Percentiles rank a stretch among this genome's conserved stretches.
Evolutionary conservation across 2,797 vertebrate genomes (phyloP).

Genomic region (Microctenopoma lineatum): DNA sequence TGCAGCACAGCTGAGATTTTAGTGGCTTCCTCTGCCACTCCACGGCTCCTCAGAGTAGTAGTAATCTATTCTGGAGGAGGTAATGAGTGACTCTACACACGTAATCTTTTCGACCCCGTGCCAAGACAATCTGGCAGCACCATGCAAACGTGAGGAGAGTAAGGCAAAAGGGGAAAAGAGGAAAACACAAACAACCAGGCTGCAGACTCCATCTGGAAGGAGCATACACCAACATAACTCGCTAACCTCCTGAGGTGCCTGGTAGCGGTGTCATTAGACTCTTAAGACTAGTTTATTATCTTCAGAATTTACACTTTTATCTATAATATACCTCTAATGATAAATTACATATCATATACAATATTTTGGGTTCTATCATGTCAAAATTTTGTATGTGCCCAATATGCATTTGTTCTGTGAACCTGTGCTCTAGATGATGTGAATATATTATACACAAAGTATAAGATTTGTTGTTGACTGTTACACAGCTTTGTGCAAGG

Average conservation of each 20-base stretch:
- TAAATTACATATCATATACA: no score
- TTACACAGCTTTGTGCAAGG: not conserved
- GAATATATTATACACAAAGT: not conserved
- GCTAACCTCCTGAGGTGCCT: not conserved
- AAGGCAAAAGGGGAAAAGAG: constrained; percentile 7
- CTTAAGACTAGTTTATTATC: no score
- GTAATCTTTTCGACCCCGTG: constrained; percentile 55
- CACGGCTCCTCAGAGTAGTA: constrained; percentile 21
- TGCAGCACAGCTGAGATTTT: constrained; percentile 26
- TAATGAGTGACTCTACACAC: constrained; percentile 54
- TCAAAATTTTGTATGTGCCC: no score
- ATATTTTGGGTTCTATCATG: no score
- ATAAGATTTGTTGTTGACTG: not conserved
- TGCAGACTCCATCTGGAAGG: constrained; percentile 42
- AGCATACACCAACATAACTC: not conserved
- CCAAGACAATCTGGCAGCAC: constrained; percentile 71
- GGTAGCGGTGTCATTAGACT: not conserved
- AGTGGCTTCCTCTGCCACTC: constrained; percentile 32
- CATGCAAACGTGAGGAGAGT: constrained; percentile 60
- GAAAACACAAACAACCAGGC: constrained; percentile 39
- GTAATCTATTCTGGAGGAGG: constrained; percentile 63
- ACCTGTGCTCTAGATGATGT: not conserved
- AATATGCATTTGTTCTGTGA: no score
- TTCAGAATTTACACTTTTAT: no score
- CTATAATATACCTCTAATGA: no score